These are phyloP conservation scores for Anser cygnoides DNA, from an alignment of 2,113 vertebrate genomes.

Conservation along the genomic window DNA sequence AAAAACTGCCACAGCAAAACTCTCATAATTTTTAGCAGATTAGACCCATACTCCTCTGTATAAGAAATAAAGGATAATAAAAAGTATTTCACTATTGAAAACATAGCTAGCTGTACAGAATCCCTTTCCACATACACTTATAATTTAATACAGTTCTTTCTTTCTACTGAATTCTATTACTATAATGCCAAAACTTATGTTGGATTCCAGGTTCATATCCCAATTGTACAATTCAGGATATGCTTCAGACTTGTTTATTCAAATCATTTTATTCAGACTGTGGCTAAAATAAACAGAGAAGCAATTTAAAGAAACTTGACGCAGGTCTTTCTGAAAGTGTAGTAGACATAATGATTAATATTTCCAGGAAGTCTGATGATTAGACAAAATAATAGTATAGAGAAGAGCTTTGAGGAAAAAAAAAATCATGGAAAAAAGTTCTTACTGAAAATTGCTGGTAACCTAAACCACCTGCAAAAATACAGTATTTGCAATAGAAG, in stretches of 20 bases:
- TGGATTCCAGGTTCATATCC: constrained; percentile 52
- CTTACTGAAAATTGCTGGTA: constrained; percentile 27
- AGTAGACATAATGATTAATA: constrained; percentile 52
- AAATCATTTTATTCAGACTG: constrained; percentile 45
- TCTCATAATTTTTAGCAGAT: neutral
- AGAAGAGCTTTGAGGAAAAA: neutral
- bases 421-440: constrained; percentile 2
- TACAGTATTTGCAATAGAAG: neutral
- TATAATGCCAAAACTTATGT: constrained; percentile 41
- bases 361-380: constrained; percentile 54
- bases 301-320: constrained; percentile 29
- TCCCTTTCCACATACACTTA: neutral
- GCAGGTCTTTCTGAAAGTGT: constrained; percentile 38
- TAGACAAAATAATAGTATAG: constrained; percentile 44
- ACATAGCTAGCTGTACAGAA: neutral
- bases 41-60: neutral
- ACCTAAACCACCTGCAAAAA: constrained; percentile 57
- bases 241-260: constrained; percentile 38
- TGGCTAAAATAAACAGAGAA: constrained; percentile 55
- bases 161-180: constrained; percentile 32
- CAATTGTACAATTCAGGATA: constrained; percentile 44
- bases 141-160: constrained; percentile 39
- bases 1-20: neutral
- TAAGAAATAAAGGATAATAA: neutral
- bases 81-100: constrained; percentile 12